Evolutionary conservation across 1,140 invertebrate species (phyloP).

Genomic region (Neodiprion virginianus): DNA sequence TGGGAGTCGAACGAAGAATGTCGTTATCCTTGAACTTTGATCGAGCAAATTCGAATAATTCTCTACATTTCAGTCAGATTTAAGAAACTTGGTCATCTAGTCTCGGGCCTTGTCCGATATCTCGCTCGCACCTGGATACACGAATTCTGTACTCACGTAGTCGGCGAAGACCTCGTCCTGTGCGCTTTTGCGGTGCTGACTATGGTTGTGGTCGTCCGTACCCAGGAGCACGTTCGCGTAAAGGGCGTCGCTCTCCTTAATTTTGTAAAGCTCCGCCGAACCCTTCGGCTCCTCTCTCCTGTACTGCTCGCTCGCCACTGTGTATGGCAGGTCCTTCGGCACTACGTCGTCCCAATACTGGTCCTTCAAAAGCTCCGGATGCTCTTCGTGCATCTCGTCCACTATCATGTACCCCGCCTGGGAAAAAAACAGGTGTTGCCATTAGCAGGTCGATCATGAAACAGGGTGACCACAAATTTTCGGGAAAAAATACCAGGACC

Average conservation of each 20-base stretch:
- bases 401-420: slow-evolving; percentile 91
- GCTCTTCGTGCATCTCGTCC: slow-evolving; percentile 90
- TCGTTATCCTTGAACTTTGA: not conserved
- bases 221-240: slow-evolving; percentile 75
- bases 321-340: slow-evolving; percentile 86
- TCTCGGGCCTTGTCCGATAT: slow-evolving; percentile 8
- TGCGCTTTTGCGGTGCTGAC: slow-evolving; percentile 67
- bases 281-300: slow-evolving; percentile 81
- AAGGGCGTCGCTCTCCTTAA: slow-evolving; percentile 80
- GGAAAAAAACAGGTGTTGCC: slow-evolving; percentile 34
- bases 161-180: slow-evolving; percentile 85
- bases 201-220: slow-evolving; percentile 54
- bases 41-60: not conserved
- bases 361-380: slow-evolving; percentile 85
- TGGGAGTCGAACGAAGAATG: too few species aligned
- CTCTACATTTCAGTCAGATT: not conserved
- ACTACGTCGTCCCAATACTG: slow-evolving; percentile 93
- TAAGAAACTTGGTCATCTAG: slow-evolving; percentile 25
- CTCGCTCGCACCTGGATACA: slow-evolving; percentile 7
- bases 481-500: too few species aligned
- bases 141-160: slow-evolving; percentile 70
- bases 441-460: not conserved
- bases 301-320: slow-evolving; percentile 84
- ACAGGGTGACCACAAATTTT: too few species aligned
- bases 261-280: slow-evolving; percentile 83